These are phyloP conservation scores for Mellilla xanthometata DNA, from an alignment of 2,888 invertebrate species.

Conservation along the genomic window DNA sequence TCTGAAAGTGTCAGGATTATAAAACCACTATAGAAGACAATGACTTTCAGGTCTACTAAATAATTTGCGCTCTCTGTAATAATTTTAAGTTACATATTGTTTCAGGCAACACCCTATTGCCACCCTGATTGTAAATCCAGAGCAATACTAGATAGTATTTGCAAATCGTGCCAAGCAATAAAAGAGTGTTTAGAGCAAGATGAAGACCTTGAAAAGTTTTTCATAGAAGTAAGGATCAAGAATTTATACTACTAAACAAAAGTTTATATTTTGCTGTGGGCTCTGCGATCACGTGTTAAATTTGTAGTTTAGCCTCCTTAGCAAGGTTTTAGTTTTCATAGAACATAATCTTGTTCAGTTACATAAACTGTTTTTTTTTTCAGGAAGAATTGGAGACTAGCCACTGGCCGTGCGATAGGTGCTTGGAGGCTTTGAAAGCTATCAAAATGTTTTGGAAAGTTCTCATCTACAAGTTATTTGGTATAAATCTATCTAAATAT, in stretches of 20 bases:
- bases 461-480: conserved; percentile 62
- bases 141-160: conserved; percentile 61
- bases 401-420: conserved; percentile 72
- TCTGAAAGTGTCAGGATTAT: too few relatives aligned
- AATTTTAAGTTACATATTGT: neutral
- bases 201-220: conserved; percentile 57
- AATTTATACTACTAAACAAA: too few relatives aligned
- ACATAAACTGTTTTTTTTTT: too few relatives aligned
- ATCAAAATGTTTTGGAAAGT: conserved; percentile 75
- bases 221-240: conserved; percentile 58
- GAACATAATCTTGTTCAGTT: too few relatives aligned
- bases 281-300: too few relatives aligned
- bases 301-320: too few relatives aligned
- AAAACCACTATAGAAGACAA: too few relatives aligned
- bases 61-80: too few relatives aligned
- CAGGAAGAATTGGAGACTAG: conserved; percentile 71
- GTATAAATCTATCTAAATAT: conserved; percentile 45
- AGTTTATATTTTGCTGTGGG: too few relatives aligned
- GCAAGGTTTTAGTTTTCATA: too few relatives aligned
- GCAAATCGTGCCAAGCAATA: conserved; percentile 60
- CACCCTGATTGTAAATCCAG: conserved; percentile 69
- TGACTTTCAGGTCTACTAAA: too few relatives aligned
- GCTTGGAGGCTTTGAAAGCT: conserved; percentile 66
- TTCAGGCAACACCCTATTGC: conserved; percentile 59
- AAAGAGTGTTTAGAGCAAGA: conserved; percentile 58